These are phyloP conservation scores for Autographa pulchrina DNA, from an alignment of 2,888 invertebrate species.

Conservation along the genomic window DNA sequence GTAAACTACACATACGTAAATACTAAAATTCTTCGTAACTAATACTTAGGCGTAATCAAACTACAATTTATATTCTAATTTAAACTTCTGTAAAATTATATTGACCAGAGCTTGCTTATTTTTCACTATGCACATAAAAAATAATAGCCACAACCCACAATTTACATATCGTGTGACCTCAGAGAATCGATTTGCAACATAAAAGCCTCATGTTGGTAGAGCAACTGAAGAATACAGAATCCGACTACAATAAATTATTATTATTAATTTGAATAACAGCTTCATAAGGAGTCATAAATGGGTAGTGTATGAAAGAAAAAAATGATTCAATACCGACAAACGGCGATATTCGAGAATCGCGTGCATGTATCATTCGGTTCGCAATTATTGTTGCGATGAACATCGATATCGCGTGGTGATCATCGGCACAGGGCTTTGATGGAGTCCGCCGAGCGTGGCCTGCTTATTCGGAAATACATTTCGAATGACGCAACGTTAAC, in stretches of 20 bases:
- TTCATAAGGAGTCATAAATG: slow-evolving; percentile 74
- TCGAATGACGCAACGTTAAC: slow-evolving; percentile 36
- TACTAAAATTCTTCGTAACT: slow-evolving; percentile 6
- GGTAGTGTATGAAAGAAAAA: slow-evolving; percentile 62
- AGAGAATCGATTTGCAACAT: slow-evolving; percentile 6
- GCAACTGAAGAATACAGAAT: slow-evolving; percentile 14
- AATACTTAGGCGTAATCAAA: neutral
- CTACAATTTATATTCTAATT: slow-evolving; percentile 4
- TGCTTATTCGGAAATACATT: slow-evolving; percentile 63
- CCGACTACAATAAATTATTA: slow-evolving; percentile 55
- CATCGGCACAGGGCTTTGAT: slow-evolving; percentile 68
- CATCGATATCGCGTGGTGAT: slow-evolving; percentile 85
- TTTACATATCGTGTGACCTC: slow-evolving; percentile 9
- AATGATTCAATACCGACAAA: slow-evolving; percentile 69
- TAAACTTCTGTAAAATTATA: neutral
- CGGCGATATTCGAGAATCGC: slow-evolving; percentile 74
- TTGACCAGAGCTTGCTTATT: neutral
- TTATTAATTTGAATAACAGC: slow-evolving; percentile 72
- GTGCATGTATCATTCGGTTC: slow-evolving; percentile 85
- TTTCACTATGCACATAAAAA: slow-evolving; percentile 17
- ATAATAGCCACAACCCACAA: slow-evolving; percentile 13
- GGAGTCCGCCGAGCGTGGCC: slow-evolving; percentile 56
- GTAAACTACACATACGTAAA: slow-evolving; percentile 15
- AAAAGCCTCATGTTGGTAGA: neutral
- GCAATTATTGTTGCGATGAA: slow-evolving; percentile 83